Base-by-base conservation (phyloP, 1,140 invertebrate species). In the Papilio polyxenes region DNA sequence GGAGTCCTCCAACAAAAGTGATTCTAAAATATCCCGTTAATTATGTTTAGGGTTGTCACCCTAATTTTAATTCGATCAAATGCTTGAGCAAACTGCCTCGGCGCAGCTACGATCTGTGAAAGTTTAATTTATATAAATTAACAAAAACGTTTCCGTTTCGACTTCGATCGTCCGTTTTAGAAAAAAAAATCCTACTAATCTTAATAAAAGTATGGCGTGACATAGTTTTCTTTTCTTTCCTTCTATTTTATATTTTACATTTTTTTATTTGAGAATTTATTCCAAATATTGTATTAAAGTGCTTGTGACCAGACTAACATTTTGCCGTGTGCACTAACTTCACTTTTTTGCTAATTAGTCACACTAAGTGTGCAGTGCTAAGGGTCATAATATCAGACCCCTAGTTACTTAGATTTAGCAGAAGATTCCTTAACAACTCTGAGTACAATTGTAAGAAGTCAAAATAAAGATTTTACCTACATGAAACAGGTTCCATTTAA, bases 61-160 rank as follows among this genome's bases (percentile, higher is more conserved):
- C 56, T 48, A 80, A 65, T 44, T 40, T 44, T 37, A 48, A 65
- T 20, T 65, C 56, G 59, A 69, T 17, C 59, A 37, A 78, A 80
- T 80, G 78, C 59, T 80, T 59, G 62, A 48, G 1, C 59, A 62
- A 62, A 79, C 56, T 48, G 78, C 65, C 15, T 20, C 78, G 40
- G 49, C 37, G 40, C 53, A 62, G 59, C 62, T 49, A 62, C 31
- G 13, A 37, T 69, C 44, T 80, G 59, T 65, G 59, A 80, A 69
- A 80, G 59, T 80, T 7, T 65, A 40, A 69, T 80, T 80, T 80
- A 59, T 80, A 80, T 65, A 80, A 80, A 80, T 80, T 80, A 65
- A 80, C 77, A 80, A 80, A 80, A 80, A 80, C 77, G 77, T 80
- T 80, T 80, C 77, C 77, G 77, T 80, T 65, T 80, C 40, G 49